These are phyloP conservation scores for Catharus bicknelli DNA, from an alignment of 2,113 vertebrate species.

Conservation along the genomic window DNA sequence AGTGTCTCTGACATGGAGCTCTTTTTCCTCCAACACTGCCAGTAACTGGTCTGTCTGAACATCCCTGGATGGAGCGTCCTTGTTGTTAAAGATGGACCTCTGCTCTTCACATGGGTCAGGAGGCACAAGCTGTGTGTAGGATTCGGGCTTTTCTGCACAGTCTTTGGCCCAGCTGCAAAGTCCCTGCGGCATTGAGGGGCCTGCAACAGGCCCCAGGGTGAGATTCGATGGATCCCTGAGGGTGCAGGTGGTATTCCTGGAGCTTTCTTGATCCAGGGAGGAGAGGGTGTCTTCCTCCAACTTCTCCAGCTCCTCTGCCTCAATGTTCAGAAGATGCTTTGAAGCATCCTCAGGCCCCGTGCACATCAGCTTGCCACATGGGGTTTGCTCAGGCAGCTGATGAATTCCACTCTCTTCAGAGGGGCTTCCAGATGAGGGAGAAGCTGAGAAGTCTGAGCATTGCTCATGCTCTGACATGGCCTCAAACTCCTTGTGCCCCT, in stretches of 20 bases:
- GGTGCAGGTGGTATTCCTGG: too few relatives aligned
- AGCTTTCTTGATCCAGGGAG: not conserved
- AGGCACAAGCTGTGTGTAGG: fast-evolving
- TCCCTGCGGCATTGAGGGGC: not conserved
- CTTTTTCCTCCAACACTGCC: not conserved
- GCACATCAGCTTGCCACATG: not conserved
- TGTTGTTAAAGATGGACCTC: too few relatives aligned
- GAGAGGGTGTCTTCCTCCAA: not conserved
- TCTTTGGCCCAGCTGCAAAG: not conserved
- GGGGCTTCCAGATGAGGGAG: too few relatives aligned
- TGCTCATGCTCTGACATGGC: not conserved
- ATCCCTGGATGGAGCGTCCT: fast-evolving
- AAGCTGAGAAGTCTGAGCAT: not conserved
- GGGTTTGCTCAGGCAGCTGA: fast-evolving
- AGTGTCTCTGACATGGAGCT: not conserved
- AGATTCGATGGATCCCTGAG: too few relatives aligned
- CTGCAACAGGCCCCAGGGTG: too few relatives aligned
- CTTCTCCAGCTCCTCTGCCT: not conserved
- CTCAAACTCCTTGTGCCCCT: fast-evolving
- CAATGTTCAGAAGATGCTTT: not conserved
- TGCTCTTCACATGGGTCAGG: too few relatives aligned
- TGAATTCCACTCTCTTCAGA: too few relatives aligned
- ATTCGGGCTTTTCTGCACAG: fast-evolving
- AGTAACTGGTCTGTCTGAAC: fast-evolving
- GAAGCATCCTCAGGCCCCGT: not conserved